Evolutionary conservation across 2,113 vertebrate genomes (phyloP).

Genomic region (Scartelaos histophorus): DNA sequence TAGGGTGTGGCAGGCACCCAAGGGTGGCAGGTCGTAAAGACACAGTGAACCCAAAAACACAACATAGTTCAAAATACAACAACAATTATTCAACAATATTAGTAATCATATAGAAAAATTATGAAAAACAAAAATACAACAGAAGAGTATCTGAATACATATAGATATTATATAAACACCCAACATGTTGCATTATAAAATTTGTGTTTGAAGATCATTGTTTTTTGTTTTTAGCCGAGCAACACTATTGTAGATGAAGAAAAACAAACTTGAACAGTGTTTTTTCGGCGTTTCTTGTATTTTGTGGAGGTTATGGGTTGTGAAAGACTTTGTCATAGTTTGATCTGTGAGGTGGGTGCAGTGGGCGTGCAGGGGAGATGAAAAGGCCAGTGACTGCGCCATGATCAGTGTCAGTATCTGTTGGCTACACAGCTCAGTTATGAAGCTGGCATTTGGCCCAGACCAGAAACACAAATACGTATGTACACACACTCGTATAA

Average conservation of each 20-base stretch:
- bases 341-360: not conserved
- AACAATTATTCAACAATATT: too few species aligned
- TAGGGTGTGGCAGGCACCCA: too few species aligned
- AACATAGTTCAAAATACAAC: too few species aligned
- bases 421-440: conserved; percentile 22
- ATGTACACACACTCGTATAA: not conserved
- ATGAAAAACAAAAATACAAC: too few species aligned
- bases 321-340: conserved; percentile 20
- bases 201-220: too few species aligned
- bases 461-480: conserved; percentile 23
- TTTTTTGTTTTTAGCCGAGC: too few species aligned
- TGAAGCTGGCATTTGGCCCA: conserved; percentile 32
- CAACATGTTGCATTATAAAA: too few species aligned
- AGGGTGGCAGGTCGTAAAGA: too few species aligned
- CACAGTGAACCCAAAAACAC: too few species aligned
- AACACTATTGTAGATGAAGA: conserved; percentile 15
- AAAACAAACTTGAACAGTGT: conserved; percentile 34
- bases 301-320: conserved; percentile 41
- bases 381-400: not conserved
- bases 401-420: conserved; percentile 21
- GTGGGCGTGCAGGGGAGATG: not conserved
- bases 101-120: too few species aligned
- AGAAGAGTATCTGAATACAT: too few species aligned
- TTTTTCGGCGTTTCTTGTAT: conserved; percentile 29
- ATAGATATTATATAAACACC: too few species aligned